Evolutionary conservation across 2,113 vertebrate species (phyloP).

Genomic region (Procapra przewalskii): DNA sequence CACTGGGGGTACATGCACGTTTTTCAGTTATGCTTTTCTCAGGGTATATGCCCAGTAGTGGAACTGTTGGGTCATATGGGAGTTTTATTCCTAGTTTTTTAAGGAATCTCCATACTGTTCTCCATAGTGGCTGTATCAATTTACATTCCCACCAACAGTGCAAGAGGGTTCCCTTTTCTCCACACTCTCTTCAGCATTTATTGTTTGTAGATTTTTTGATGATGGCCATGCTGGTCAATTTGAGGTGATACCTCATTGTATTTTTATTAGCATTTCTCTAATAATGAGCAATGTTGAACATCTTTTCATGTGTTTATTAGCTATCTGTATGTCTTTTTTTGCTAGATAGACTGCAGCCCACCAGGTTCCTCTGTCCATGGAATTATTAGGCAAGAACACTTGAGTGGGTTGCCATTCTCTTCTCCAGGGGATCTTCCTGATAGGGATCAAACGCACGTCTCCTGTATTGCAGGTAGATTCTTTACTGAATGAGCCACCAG

Average conservation of each 20-base stretch:
- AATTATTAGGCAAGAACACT: neutral
- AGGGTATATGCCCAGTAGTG: neutral
- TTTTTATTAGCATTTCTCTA: neutral
- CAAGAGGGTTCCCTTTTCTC: neutral
- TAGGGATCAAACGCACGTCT: neutral
- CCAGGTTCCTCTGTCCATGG: neutral
- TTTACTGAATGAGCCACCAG: neutral
- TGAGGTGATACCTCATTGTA: neutral
- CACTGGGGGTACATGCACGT: rapidly evolving
- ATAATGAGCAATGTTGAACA: neutral
- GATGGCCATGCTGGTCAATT: neutral
- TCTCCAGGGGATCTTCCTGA: neutral
- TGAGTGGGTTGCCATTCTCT: neutral
- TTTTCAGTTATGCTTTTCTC: neutral
- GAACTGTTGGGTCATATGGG: neutral
- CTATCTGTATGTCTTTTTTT: neutral
- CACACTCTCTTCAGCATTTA: neutral
- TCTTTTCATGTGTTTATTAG: neutral
- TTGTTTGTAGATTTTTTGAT: neutral
- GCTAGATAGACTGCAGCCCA: rapidly evolving
- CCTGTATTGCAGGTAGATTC: neutral
- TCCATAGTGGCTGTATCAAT: neutral
- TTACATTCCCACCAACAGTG: neutral
- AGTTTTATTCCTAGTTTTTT: neutral
- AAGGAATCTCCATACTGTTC: neutral